These are phyloP conservation scores for Triops longicaudatus DNA, from an alignment of 1,140 invertebrate genomes.

Conservation along the genomic window DNA sequence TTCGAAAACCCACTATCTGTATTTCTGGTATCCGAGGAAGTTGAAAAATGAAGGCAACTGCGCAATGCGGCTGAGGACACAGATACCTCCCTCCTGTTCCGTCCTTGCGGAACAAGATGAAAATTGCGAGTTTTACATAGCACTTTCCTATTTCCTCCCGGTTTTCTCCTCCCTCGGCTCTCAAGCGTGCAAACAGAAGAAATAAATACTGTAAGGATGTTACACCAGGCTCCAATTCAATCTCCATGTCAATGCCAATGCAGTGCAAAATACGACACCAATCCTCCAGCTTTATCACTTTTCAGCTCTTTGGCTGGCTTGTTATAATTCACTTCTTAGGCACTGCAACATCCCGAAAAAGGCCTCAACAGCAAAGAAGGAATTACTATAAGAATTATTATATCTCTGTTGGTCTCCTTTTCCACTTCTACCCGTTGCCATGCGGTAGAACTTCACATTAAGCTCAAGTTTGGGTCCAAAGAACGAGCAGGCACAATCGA, in stretches of 20 bases:
- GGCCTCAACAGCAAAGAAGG: too few relatives aligned
- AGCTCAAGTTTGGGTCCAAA: too few relatives aligned
- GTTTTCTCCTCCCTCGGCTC: neutral
- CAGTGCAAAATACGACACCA: neutral
- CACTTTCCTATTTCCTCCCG: neutral
- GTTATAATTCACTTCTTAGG: neutral
- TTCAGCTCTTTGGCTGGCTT: neutral
- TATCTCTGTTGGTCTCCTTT: too few relatives aligned
- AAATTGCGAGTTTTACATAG: neutral
- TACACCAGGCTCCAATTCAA: neutral
- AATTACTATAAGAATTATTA: too few relatives aligned
- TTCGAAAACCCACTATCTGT: conserved; percentile 10
- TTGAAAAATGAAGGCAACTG: neutral
- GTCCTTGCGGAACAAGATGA: neutral
- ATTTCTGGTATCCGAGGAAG: neutral
- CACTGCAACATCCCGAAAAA: neutral
- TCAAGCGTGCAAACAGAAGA: neutral
- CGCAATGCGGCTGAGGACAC: neutral
- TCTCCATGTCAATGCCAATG: neutral
- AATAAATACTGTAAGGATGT: conserved; percentile 8
- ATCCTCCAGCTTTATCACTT: neutral
- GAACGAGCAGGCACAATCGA: too few relatives aligned
- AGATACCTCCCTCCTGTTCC: neutral
- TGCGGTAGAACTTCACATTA: too few relatives aligned
- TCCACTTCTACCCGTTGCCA: too few relatives aligned